These are phyloP conservation scores for Drosophila gaucha DNA, from an alignment of 2,888 invertebrate genomes.

Conservation along the genomic window DNA sequence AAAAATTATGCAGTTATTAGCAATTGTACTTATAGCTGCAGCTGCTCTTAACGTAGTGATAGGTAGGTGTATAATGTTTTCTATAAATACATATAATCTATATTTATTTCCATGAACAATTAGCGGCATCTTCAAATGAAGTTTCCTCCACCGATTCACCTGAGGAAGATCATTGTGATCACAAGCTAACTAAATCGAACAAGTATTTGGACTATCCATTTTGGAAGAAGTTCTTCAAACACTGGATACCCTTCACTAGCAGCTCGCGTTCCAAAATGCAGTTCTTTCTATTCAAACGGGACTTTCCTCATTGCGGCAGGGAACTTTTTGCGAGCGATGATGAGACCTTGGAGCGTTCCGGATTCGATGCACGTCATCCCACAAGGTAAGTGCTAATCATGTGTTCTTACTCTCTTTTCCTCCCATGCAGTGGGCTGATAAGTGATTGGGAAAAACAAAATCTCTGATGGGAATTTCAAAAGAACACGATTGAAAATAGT, in stretches of 20 bases:
- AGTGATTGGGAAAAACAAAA: conserved; percentile 2
- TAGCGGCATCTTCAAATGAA: conserved; percentile 37
- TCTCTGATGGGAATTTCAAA: no score
- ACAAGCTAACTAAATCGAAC: conserved; percentile 65
- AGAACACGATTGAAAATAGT: not conserved
- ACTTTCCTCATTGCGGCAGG: conserved; percentile 81
- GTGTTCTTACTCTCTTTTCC: not conserved
- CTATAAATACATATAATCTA: not conserved
- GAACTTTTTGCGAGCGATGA: conserved; percentile 75
- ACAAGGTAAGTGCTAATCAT: conserved; percentile 73
- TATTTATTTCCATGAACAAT: conserved; percentile 1
- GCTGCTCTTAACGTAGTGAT: conserved; percentile 18
- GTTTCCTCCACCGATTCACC: conserved; percentile 26
- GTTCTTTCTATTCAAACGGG: conserved; percentile 81
- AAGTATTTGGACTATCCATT: conserved; percentile 77
- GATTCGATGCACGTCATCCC: conserved; percentile 80
- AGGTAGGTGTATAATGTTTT: conserved; percentile 10
- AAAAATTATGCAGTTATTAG: conserved; percentile 13
- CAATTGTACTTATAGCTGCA: not conserved
- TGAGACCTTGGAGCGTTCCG: conserved; percentile 72
- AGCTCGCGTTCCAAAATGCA: conserved; percentile 76
- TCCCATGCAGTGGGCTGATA: not conserved
- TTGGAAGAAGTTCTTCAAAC: conserved; percentile 80
- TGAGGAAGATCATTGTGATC: conserved; percentile 65
- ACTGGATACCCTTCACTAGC: conserved; percentile 77